Conservation (phyloP, 2,113 vertebrate species). For the Ageneiosus marmoratus region DNA sequence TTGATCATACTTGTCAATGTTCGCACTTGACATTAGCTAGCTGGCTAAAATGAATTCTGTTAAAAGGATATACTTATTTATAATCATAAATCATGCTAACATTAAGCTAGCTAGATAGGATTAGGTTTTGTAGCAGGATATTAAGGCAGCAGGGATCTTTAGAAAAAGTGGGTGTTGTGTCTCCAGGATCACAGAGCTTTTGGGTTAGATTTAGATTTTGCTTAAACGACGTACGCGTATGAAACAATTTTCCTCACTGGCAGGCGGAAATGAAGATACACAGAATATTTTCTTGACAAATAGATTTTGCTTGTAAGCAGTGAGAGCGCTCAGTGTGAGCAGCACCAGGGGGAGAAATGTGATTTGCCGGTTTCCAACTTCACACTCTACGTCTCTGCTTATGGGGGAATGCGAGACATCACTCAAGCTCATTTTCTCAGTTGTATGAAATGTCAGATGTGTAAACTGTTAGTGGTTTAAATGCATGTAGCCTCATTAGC, state of each 20-base stretch:
- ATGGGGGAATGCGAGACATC: not conserved
- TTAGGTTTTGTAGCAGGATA: not conserved
- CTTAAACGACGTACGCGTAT: not conserved
- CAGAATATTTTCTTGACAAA: not conserved
- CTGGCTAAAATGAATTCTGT: not conserved
- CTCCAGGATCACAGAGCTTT: not conserved
- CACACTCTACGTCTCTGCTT: not conserved
- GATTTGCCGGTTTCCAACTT: not conserved
- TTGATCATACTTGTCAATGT: not conserved
- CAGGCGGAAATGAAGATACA: not conserved
- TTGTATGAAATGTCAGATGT: not conserved
- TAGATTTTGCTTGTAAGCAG: conserved; percentile 5
- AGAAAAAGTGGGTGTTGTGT: not conserved
- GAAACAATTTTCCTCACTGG: conserved; percentile 9
- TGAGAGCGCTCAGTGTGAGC: not conserved
- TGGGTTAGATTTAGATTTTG: not conserved
- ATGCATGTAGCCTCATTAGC: not conserved
- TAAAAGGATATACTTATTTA: not conserved
- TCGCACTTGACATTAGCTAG: not conserved
- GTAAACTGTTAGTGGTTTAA: not conserved
- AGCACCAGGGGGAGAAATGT: not conserved
- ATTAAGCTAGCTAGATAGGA: not conserved
- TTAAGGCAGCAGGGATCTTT: not conserved
- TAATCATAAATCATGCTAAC: not conserved
- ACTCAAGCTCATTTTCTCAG: not conserved